Evolutionary conservation across 2,888 invertebrate genomes (phyloP), one percentile per base, ranked within the genome.

Genomic region (Orthonychiurus folsomi): DNA sequence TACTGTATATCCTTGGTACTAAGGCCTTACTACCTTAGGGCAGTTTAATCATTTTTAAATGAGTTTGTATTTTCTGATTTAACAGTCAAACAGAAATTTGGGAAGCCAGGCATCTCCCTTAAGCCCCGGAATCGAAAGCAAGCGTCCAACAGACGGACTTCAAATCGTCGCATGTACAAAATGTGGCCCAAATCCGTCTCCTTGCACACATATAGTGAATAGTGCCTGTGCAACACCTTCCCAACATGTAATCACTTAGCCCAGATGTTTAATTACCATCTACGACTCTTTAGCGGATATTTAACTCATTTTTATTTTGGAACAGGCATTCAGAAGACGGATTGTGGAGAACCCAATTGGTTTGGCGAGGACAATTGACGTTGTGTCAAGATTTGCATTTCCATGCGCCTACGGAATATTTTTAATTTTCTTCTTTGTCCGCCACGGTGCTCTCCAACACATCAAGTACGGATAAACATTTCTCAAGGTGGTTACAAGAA

Each of bases 381-480:
- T 73, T 37, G 91, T 93, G 77, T 91, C 93, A 66, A 85, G 93
- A 79, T 89, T 93, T 79, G 91, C 91, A 74, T 93, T 93, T 82
- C 93, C 93, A 74, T 86, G 89, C 74, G 91, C 93, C 76, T 93
- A 90, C 80, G 87, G 90, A 77, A 86, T 92, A 78, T 93, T 93
- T 82, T 86, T 93, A 76, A 88, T 91, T 78, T 93, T 92, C 82
- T 93, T 93, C 84, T 93, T 93, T 82, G 89, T 91, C 76, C 54
- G 52, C 15, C 62, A 61, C 57, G 55, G 60, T 48, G 66, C 66
- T 12, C 50, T 63, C 50, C 56, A 65, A 47, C 50, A 59, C 59
- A 28, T 57, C 23, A 50, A 59, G 24, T 50, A 59, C 26, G 23
- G n/a, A 18, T 59, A 23, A 59, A 37, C n/a, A n/a, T n/a, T n/a